A percentile compares a stretch with the other conserved stretches of the same genome.
Evolutionary conservation across 2,888 invertebrate genomes (phyloP).

Genomic region (Cynaeus angustus): DNA sequence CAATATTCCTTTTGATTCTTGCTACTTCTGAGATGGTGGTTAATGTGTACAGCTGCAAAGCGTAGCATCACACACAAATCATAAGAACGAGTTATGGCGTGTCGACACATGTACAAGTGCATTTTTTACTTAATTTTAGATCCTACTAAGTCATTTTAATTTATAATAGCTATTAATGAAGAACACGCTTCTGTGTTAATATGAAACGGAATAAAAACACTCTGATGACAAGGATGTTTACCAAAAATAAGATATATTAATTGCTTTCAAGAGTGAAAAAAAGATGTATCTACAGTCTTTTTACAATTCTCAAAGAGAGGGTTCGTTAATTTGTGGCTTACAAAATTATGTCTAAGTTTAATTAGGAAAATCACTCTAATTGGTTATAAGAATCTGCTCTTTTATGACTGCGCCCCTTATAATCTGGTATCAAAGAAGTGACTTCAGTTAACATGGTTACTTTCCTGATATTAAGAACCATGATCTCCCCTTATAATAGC

Average conservation of each 20-base stretch:
- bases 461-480: constrained; percentile 48
- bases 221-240: constrained; percentile 30
- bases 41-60: constrained; percentile 52
- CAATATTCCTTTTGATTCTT: constrained; percentile 51
- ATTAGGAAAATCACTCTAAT: constrained; percentile 53
- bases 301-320: not conserved
- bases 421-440: constrained; percentile 55
- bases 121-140: constrained; percentile 50
- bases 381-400: constrained; percentile 53
- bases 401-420: constrained; percentile 54
- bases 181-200: constrained; percentile 44
- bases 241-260: constrained; percentile 23
- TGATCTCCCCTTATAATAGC: constrained; percentile 51
- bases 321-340: constrained; percentile 4
- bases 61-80: constrained; percentile 57
- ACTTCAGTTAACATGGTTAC: constrained; percentile 48
- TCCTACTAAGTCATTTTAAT: constrained; percentile 42
- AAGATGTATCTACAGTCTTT: not conserved
- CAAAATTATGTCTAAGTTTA: constrained; percentile 14
- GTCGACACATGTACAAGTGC: constrained; percentile 59
- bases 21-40: constrained; percentile 38
- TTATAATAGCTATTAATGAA: constrained; percentile 47
- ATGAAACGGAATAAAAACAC: constrained; percentile 13
- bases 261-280: constrained; percentile 16
- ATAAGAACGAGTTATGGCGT: constrained; percentile 56